Base-by-base conservation (phyloP, 2,113 vertebrate species). In the Aythya baeri region DNA sequence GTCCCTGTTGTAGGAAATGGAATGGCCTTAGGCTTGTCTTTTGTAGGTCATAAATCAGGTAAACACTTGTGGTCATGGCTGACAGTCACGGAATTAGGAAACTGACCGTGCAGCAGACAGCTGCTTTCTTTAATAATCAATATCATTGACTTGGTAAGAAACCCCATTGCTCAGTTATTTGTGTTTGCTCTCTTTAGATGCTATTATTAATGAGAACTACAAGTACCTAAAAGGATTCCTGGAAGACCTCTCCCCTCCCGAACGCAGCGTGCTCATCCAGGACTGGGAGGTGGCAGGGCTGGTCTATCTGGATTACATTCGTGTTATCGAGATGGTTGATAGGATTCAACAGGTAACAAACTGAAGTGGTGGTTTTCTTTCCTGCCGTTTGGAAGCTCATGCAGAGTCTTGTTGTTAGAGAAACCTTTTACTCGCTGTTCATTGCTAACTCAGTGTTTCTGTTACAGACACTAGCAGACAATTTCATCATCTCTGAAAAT, bases 161-260 rank as follows among this genome's bases (percentile, higher is more conserved):
- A 4, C 44, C 15, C 16, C 11, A 17, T 7, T 31, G 9, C 44
- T 54, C n/a, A 5, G 8, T 31, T 46, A 7, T 83, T 43, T 1
- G 0, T 1, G 1, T 2, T 52, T 72, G 11, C 54, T 65, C 50
- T 77, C 82, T n/a, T 16, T 46, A 99, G 99, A 99, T 65, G 99
- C 99, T 81, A 99, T 99, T 67, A 99, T 99, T 91, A 99, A 99
- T 7, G 99, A 99, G 78, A 99, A 99, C 97, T 99, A 99, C 92
- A 98, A 98, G 92, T 99, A 99, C 97, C 98, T 99, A 66, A 98
- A 98, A 88, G 98, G 98, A 6, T 99, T 99, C 97, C 96, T 99
- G 96, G 99, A 99, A 66, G 99, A 99, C 4, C 98, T 99, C 50
- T 98, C 98, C 1, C 94, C 97, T 11, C 98, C 99, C 0, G 98